These are phyloP conservation scores for Boloria selene DNA, from an alignment of 2,888 invertebrate species.

Conservation along the genomic window DNA sequence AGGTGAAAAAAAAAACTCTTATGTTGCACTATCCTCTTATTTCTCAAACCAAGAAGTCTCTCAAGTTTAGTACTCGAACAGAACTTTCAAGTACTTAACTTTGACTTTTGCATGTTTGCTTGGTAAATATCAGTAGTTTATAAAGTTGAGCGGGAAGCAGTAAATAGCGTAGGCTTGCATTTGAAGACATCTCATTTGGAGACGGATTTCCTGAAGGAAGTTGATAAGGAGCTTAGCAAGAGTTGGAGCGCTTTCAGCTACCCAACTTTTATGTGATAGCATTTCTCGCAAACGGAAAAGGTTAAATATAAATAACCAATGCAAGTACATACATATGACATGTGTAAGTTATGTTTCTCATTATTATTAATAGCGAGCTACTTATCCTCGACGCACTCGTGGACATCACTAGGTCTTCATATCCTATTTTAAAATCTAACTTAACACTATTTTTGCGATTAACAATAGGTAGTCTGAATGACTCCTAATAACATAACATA, in stretches of 20 bases:
- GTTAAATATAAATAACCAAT: not conserved
- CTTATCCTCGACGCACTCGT: too few species aligned
- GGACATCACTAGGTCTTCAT: too few species aligned
- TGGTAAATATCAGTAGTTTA: slow-evolving; percentile 1
- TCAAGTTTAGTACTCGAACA: not conserved
- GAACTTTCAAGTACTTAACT: not conserved
- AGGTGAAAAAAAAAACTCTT: not conserved
- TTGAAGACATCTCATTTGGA: not conserved
- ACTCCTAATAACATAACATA: too few species aligned
- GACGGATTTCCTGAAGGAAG: not conserved
- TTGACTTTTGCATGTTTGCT: not conserved
- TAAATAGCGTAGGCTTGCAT: slow-evolving; percentile 2
- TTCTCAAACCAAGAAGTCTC: not conserved
- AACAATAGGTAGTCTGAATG: too few species aligned
- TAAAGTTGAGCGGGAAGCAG: not conserved
- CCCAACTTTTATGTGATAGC: not conserved
- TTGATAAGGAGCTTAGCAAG: slow-evolving; percentile 13
- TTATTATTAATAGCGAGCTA: too few species aligned
- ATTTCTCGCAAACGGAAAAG: not conserved
- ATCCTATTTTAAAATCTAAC: too few species aligned
- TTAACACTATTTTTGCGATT: too few species aligned
- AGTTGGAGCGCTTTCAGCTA: not conserved
- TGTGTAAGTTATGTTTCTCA: too few species aligned
- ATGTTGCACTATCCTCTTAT: not conserved
- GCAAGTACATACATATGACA: not conserved